Conservation (phyloP, 2,797 vertebrate genomes). For the Siniperca scherzeri region DNA sequence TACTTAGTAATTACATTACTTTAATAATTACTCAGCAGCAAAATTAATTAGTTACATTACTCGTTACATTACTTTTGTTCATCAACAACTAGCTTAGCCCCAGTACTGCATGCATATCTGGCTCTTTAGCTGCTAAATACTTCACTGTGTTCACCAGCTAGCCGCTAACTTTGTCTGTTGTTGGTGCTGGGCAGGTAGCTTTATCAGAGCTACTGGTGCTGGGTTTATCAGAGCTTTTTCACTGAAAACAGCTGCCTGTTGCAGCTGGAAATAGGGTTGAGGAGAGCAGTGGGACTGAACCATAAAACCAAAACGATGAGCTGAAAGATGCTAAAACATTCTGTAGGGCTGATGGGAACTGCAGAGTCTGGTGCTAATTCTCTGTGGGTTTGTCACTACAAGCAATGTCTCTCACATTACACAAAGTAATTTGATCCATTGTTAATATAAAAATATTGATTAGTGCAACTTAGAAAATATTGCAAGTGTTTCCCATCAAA, state of each 20-base stretch:
- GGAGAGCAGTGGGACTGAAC: slow-evolving; percentile 1
- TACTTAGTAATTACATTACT: neutral
- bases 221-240: neutral
- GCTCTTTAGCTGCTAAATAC: neutral
- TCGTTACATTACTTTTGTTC: neutral
- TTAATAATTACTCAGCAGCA: neutral
- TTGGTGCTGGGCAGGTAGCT: neutral
- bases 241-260: neutral
- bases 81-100: neutral
- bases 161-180: neutral
- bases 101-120: neutral
- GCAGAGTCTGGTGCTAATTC: neutral
- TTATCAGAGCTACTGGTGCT: too few species aligned
- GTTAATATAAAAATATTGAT: slow-evolving; percentile 22
- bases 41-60: too few species aligned
- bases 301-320: slow-evolving; percentile 23
- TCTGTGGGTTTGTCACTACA: neutral
- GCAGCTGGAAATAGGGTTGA: slow-evolving; percentile 15
- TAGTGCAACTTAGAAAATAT: slow-evolving; percentile 15
- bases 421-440: neutral
- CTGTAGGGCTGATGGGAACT: neutral
- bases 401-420: neutral
- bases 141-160: neutral
- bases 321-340: slow-evolving; percentile 16
- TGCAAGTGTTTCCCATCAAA: neutral